Percentiles rank a stretch among this genome's conserved stretches.
Conservation (phyloP, 2,797 vertebrate species). For the Delichon dasypus region DNA sequence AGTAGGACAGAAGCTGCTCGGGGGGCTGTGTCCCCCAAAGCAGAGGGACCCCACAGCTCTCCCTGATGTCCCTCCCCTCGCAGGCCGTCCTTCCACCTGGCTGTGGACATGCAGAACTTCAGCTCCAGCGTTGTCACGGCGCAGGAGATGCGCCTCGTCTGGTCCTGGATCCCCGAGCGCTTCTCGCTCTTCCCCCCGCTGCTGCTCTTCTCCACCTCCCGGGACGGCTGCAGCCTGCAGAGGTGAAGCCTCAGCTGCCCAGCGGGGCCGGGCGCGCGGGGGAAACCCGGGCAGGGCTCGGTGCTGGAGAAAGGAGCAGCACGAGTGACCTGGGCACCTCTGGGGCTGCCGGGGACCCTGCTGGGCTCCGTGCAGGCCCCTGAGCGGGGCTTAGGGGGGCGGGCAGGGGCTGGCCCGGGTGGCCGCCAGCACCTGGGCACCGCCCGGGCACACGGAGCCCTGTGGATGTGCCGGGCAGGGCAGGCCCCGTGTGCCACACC, state of each 20-base stretch:
- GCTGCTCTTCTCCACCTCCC: slow-evolving; percentile 78
- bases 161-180: slow-evolving; percentile 91
- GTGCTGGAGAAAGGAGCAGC: background rate
- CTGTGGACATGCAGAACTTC: slow-evolving; percentile 80
- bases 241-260: slow-evolving; percentile 70
- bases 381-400: background rate
- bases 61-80: background rate
- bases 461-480: background rate
- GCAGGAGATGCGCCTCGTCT: slow-evolving; percentile 86
- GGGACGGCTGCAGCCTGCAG: slow-evolving; percentile 80
- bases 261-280: accelerated
- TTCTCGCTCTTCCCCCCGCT: slow-evolving; percentile 85
- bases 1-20: background rate
- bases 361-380: accelerated
- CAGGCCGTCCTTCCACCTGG: slow-evolving; percentile 80
- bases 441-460: background rate
- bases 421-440: background rate
- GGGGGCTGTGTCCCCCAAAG: background rate
- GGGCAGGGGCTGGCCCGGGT: background rate
- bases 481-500: background rate
- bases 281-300: background rate
- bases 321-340: background rate
- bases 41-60: background rate
- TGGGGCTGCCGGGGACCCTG: background rate
- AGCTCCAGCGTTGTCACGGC: slow-evolving; percentile 79